phyloP scores from a whole-genome alignment of 2,797 vertebrate genomes.

The Limnodromus scolopaceus region DNA sequence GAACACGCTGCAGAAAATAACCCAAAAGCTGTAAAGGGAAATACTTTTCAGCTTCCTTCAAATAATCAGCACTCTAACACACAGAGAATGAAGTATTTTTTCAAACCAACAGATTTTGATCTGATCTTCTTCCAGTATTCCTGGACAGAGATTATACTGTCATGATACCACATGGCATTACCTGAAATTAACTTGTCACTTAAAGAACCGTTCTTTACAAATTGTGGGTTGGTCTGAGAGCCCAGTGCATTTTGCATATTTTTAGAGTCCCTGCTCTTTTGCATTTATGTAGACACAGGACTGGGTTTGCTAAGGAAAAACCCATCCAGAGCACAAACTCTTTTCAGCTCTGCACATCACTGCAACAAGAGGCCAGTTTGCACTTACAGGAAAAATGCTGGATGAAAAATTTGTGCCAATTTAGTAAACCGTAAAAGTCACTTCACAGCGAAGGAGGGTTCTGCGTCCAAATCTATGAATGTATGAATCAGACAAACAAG shows the following conservation, averaged over 20 bases:
- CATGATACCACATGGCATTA: background rate
- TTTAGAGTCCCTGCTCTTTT: background rate
- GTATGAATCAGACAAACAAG: background rate
- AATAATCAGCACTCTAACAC: background rate
- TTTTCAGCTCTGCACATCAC: background rate
- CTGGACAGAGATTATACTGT: background rate
- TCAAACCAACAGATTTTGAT: background rate
- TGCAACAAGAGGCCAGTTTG: background rate
- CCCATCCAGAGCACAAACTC: background rate
- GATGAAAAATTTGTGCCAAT: background rate
- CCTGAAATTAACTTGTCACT: background rate
- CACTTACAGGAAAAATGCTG: background rate
- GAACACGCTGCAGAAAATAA: conserved; percentile 21
- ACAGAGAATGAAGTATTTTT: background rate
- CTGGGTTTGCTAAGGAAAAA: background rate
- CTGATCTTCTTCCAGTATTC: background rate
- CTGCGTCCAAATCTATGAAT: background rate
- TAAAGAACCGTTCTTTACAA: background rate
- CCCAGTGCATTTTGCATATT: background rate
- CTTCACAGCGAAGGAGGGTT: background rate
- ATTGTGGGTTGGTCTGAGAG: background rate
- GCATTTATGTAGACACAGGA: background rate
- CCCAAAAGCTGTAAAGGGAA: background rate
- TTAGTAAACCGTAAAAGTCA: background rate
- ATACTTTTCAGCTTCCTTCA: background rate